Conservation (phyloP, 2,113 vertebrate species). For the Accipiter virgatus region DNA sequence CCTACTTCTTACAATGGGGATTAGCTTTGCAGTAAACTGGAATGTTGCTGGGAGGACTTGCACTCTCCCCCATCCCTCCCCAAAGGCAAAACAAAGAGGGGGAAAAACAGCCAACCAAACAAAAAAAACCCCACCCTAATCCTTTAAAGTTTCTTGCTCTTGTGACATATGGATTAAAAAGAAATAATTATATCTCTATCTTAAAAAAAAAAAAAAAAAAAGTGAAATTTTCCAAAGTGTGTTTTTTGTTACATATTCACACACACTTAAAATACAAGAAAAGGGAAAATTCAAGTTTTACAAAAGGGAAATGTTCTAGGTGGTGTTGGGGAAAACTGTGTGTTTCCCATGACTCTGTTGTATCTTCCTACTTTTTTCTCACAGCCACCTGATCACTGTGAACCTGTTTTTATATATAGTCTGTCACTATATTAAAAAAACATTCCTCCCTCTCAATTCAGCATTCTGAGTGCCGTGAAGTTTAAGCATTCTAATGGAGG, state of each 20-base stretch:
- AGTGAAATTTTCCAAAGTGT: neutral
- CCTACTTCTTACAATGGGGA: neutral
- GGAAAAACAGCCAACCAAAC: no score
- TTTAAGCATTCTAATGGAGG: neutral
- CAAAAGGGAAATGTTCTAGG: neutral
- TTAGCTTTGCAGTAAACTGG: neutral
- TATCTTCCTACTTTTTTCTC: neutral
- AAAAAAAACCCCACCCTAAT: neutral
- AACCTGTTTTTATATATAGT: neutral
- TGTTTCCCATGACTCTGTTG: neutral
- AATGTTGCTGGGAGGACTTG: neutral
- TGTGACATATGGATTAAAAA: neutral
- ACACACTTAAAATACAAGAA: neutral
- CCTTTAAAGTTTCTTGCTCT: neutral
- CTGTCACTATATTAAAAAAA: neutral
- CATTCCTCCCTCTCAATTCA: neutral
- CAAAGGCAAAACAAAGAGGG: neutral
- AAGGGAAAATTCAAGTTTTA: neutral
- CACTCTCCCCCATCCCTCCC: no score
- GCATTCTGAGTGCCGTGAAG: neutral
- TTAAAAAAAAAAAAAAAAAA: neutral
- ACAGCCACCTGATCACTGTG: neutral
- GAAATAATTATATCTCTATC: neutral
- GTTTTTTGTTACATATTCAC: neutral
- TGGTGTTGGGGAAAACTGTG: fast-evolving